Evolutionary conservation across 1,140 invertebrate species (phyloP).

Genomic region (Ectropis grisescens): DNA sequence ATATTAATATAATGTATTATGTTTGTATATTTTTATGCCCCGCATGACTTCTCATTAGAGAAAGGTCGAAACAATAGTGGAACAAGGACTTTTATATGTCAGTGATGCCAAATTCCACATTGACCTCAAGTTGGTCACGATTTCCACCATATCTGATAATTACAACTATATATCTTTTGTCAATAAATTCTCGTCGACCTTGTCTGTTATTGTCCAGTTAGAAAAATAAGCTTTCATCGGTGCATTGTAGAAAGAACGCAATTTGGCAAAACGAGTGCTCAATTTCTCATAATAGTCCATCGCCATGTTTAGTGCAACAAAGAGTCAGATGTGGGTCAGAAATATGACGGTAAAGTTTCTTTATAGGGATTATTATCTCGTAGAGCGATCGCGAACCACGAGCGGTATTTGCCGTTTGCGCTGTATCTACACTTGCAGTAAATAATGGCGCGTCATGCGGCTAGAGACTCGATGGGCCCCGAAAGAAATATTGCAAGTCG

Average conservation of each 20-base stretch:
- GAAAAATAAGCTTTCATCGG: too few relatives aligned
- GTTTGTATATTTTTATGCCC: too few relatives aligned
- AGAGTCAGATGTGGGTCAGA: conserved; percentile 42
- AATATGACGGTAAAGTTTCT: conserved; percentile 32
- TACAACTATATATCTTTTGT: conserved; percentile 45
- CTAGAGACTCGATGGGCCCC: conserved; percentile 32
- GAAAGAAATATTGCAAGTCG: conserved; percentile 55
- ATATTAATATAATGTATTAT: too few relatives aligned
- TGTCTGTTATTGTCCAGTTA: conserved; percentile 24
- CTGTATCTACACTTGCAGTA: conserved; percentile 11
- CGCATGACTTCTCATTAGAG: too few relatives aligned
- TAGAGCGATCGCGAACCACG: conserved; percentile 25
- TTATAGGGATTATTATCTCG: conserved; percentile 36
- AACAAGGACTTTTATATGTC: conserved; percentile 50
- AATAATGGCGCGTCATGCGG: conserved; percentile 38
- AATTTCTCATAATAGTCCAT: conserved; percentile 26
- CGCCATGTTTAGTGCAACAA: conserved; percentile 12
- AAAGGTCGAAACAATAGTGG: conserved; percentile 25
- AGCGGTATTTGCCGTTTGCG: conserved; percentile 27
- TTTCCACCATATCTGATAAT: conserved; percentile 49
- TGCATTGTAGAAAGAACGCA: too few relatives aligned
- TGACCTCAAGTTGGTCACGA: conserved; percentile 50
- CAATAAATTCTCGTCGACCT: conserved; percentile 38
- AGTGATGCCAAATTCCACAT: conserved; percentile 29
- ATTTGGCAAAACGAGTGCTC: conserved; percentile 6